Percentiles rank a stretch among this genome's conserved stretches.
Evolutionary conservation across 2,113 vertebrate species (phyloP).

Genomic region (Triplophysa siluroides): DNA sequence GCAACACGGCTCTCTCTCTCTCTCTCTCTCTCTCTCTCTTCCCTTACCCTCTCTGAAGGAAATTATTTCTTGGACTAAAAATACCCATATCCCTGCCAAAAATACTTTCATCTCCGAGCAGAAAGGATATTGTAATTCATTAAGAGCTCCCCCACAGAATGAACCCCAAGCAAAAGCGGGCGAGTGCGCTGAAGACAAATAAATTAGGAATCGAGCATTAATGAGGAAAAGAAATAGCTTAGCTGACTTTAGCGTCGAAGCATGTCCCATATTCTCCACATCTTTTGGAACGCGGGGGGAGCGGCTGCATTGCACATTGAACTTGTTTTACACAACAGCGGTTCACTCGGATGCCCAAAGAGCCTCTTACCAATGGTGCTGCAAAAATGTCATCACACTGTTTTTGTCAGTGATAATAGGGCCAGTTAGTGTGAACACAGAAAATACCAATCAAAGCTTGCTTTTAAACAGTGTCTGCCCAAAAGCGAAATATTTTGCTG

Average conservation of each 20-base stretch:
- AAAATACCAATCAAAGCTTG: not conserved
- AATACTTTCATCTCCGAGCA: constrained; percentile 51
- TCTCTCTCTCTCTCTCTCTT: constrained; percentile 10
- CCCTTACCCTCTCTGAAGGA: constrained; percentile 45
- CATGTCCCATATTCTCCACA: constrained; percentile 59
- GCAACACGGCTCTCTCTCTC: constrained; percentile 61
- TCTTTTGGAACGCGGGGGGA: constrained; percentile 33
- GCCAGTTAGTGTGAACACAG: constrained; percentile 16
- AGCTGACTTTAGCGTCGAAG: constrained; percentile 35
- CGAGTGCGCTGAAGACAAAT: constrained; percentile 56
- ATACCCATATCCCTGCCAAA: constrained; percentile 62
- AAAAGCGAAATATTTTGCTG: constrained; percentile 3
- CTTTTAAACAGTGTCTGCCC: not conserved
- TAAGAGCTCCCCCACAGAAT: constrained; percentile 41
- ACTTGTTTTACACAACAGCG: constrained; percentile 10
- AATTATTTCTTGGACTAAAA: constrained; percentile 68
- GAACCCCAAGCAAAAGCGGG: constrained; percentile 35
- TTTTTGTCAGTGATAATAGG: constrained; percentile 22
- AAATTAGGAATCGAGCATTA: constrained; percentile 53
- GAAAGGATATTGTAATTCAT: constrained; percentile 58
- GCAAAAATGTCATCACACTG: constrained; percentile 22
- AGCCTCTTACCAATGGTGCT: constrained; percentile 31
- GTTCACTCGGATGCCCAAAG: not conserved
- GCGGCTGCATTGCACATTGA: constrained; percentile 12
- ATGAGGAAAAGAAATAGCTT: constrained; percentile 48